Base-by-base conservation (phyloP, 2,797 vertebrate genomes). In the Thunnus albacares region DNA sequence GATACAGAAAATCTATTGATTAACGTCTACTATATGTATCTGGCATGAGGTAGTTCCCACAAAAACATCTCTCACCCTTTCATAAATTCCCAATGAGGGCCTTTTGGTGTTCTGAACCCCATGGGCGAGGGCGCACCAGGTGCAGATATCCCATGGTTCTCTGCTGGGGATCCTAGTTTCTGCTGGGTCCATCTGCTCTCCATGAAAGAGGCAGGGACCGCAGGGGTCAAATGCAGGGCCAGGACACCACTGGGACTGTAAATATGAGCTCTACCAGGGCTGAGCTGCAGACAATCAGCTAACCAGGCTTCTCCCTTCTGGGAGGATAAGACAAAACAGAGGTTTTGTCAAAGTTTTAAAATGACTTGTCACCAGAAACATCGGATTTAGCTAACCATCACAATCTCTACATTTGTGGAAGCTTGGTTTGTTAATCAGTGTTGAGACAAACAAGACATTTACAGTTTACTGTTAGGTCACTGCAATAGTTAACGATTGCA, bases 151-250 rank as follows among this genome's bases (percentile, higher is more conserved):
- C 87, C 79, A 68, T 75, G 73, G 92, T 63, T 88, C 81, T 82
- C 76, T 52, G 87, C 81, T 83, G 79, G 79, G 77, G 73, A 56
- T 53, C 64, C 47, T 30, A 57, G 74, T 81, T 73, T 89, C 89
- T 87, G 90, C 89, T 93, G 88, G 71, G 90, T 90, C 88, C 92
- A 94, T 92, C 93, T 94, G 93, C 77, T 87, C 72, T 80, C 64
- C 2, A 73, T 84, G 63, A 87, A 88, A 88, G 78, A 82, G 76
- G 59, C 80, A 77, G 52, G 20, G 80, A 59, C 61, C 1, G 6
- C 43, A 17, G 79, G 80, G 77, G 57, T 84, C 76, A 73, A 56
- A 63, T 47, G 30, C 35, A 26, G 72, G 89, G 88, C 67, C 84
- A 85, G 73, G 71, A 87, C 83, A 79, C 88, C 41, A 28, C 83